Evolutionary conservation across 2,888 invertebrate genomes (phyloP).

Genomic region (Entomobrya proxima): DNA sequence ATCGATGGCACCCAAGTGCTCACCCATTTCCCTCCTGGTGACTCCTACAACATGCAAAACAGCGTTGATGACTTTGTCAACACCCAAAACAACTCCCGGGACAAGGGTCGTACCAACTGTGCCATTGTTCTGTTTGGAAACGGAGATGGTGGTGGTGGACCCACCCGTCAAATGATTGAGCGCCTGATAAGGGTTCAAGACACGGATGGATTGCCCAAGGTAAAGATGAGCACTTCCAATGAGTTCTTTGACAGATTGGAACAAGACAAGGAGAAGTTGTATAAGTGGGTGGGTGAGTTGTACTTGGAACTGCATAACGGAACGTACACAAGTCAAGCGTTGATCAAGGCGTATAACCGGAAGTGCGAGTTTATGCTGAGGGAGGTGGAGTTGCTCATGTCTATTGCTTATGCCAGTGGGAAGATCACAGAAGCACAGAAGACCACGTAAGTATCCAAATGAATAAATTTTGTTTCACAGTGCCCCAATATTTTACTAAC

Average conservation of each 20-base stretch:
- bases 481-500: background rate
- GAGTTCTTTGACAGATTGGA: slow-evolving; percentile 76
- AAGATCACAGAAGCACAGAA: slow-evolving; percentile 51
- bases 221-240: slow-evolving; percentile 76
- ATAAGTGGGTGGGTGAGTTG: slow-evolving; percentile 79
- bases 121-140: slow-evolving; percentile 79
- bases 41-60: slow-evolving; percentile 57
- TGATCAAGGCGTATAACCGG: too few species aligned
- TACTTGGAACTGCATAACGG: slow-evolving; percentile 80
- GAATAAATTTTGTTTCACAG: background rate
- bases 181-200: slow-evolving; percentile 77
- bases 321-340: slow-evolving; percentile 79
- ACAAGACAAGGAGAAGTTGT: slow-evolving; percentile 77
- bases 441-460: slow-evolving; percentile 33
- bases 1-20: slow-evolving; percentile 77
- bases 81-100: slow-evolving; percentile 78
- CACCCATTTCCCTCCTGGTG: slow-evolving; percentile 79
- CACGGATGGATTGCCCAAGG: slow-evolving; percentile 78
- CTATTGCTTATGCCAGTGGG: slow-evolving; percentile 64
- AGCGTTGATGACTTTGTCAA: slow-evolving; percentile 76
- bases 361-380: slow-evolving; percentile 73
- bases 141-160: slow-evolving; percentile 80
- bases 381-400: slow-evolving; percentile 77
- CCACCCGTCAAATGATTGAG: slow-evolving; percentile 79
- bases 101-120: slow-evolving; percentile 78